Percentiles rank a stretch among this genome's conserved stretches.
Evolutionary conservation across 1,140 invertebrate species (phyloP).

Genomic region (Diprion similis): DNA sequence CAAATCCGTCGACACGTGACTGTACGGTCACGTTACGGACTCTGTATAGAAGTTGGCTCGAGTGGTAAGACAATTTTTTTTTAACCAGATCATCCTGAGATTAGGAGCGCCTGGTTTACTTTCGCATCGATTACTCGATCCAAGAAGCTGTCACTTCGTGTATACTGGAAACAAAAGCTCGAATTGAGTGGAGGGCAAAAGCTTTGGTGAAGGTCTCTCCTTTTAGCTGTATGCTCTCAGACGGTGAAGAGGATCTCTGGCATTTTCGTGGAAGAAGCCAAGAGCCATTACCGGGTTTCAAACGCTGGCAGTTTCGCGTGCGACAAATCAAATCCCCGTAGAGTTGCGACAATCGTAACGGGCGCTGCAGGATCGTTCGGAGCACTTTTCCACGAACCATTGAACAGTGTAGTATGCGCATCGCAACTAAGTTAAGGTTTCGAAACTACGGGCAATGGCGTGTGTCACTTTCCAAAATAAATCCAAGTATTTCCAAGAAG

Average conservation of each 20-base stretch:
- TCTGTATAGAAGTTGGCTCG: no score
- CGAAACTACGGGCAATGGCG: background rate
- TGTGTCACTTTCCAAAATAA: background rate
- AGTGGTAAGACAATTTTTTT: no score
- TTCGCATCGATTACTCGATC: no score
- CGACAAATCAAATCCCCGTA: conserved; percentile 41
- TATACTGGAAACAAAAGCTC: no score
- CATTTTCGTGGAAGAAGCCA: conserved; percentile 37
- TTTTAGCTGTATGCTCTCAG: no score
- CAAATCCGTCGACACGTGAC: no score
- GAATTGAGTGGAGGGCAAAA: no score
- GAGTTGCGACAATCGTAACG: conserved; percentile 40
- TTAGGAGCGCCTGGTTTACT: conserved; percentile 28
- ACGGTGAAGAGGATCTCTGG: no score
- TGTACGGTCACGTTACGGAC: no score
- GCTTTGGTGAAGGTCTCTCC: no score
- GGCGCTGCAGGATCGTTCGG: conserved; percentile 30
- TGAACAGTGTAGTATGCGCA: background rate
- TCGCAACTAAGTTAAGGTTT: background rate
- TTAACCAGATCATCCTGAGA: conserved; percentile 31
- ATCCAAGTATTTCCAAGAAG: background rate
- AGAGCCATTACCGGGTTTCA: conserved; percentile 36
- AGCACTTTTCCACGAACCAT: background rate
- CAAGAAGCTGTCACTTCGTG: no score
- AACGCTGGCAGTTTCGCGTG: conserved; percentile 30